These are phyloP conservation scores for Phylloscopus collybita DNA, from an alignment of 2,797 vertebrate genomes.

Conservation along the genomic window DNA sequence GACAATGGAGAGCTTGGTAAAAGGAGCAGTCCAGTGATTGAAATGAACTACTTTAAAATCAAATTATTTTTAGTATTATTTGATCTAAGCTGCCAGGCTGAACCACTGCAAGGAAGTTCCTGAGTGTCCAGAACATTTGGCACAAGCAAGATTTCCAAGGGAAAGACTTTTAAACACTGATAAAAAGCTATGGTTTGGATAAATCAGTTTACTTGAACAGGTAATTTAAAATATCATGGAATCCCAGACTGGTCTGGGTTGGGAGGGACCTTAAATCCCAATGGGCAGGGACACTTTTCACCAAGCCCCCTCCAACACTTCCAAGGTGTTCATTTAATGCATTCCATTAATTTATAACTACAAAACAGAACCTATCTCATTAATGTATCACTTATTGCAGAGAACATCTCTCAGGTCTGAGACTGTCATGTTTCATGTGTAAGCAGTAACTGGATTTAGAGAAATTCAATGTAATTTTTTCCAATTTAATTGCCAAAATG, in stretches of 20 bases:
- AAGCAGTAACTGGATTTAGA: neutral
- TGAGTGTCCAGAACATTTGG: neutral
- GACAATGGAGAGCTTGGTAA: constrained; percentile 13
- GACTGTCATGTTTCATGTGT: neutral
- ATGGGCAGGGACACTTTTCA: neutral
- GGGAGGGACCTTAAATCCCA: neutral
- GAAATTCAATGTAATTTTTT: neutral
- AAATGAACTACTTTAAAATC: neutral
- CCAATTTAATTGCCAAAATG: neutral
- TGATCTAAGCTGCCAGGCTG: neutral
- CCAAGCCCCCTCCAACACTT: neutral
- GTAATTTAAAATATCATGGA: neutral
- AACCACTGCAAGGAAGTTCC: neutral
- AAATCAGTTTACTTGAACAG: neutral
- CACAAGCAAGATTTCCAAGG: neutral
- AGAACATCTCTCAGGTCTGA: neutral
- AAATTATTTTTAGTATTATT: neutral
- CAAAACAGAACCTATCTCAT: neutral
- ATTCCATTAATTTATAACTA: neutral
- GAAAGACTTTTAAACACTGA: neutral
- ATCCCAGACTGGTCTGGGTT: neutral
- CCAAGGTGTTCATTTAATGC: neutral
- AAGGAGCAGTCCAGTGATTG: neutral
- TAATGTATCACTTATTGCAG: rapidly evolving
- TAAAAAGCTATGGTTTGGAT: neutral